Conservation (phyloP, 2,113 vertebrate species). For the human (Homo sapiens) region DNA sequence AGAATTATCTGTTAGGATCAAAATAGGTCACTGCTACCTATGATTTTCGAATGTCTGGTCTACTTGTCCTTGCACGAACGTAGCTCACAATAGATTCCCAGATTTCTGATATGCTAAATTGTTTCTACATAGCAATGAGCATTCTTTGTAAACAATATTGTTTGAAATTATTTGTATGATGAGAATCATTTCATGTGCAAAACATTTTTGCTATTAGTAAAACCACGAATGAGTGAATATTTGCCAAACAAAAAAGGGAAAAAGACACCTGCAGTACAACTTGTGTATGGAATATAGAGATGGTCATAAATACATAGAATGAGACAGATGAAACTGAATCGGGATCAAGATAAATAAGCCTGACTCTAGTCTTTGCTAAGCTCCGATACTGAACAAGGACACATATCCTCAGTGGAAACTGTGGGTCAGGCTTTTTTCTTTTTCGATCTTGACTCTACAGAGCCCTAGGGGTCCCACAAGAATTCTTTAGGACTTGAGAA, state of each 20-base stretch:
- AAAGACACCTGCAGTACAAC: background rate
- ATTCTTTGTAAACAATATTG: background rate
- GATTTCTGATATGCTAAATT: background rate
- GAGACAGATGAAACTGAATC: background rate
- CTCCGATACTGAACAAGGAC: background rate
- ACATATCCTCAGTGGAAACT: background rate
- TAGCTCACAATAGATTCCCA: background rate
- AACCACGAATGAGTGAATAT: background rate
- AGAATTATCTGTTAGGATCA: background rate
- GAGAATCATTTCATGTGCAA: background rate
- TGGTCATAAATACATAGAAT: background rate
- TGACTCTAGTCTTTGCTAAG: background rate
- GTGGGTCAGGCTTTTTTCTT: background rate
- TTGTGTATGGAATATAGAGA: background rate
- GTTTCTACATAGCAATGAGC: background rate
- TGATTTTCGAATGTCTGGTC: background rate
- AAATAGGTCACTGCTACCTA: background rate
- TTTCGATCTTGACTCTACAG: background rate
- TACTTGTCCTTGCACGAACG: background rate
- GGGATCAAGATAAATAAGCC: background rate
- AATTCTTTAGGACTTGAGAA: background rate
- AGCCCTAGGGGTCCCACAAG: fast-evolving
- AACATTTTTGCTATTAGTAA: background rate
- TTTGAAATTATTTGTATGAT: background rate
- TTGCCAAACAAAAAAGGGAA: background rate